These are phyloP conservation scores for Nothobranchius furzeri DNA, from an alignment of 2,113 vertebrate species.

Conservation along the genomic window DNA sequence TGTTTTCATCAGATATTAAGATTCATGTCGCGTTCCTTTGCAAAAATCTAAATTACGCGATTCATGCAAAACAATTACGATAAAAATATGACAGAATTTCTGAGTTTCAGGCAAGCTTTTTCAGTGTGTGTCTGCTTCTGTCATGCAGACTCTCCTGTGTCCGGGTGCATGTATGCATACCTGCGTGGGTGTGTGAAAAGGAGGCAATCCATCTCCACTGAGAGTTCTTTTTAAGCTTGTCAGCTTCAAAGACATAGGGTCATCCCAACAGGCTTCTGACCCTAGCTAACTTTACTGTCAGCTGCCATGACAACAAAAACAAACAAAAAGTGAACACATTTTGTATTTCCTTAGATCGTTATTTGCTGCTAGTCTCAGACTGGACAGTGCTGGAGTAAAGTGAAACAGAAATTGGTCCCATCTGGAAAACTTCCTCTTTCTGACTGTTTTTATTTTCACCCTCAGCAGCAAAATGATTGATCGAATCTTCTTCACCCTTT, in stretches of 20 bases:
- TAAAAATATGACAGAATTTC: too few relatives aligned
- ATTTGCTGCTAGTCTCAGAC: conserved; percentile 1
- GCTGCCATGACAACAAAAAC: conserved; percentile 67
- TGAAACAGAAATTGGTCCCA: conserved; percentile 42
- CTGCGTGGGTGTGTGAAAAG: conserved; percentile 52
- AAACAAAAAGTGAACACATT: conserved; percentile 59
- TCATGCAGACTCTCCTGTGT: conserved; percentile 13
- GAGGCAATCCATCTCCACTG: conserved; percentile 48
- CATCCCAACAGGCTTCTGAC: conserved; percentile 64
- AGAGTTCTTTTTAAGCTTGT: conserved; percentile 42
- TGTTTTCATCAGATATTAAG: conserved; percentile 1
- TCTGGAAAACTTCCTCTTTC: conserved; percentile 3
- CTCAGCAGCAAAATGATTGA: conserved; percentile 21
- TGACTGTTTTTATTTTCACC: conserved; percentile 24
- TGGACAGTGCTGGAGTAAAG: conserved; percentile 29
- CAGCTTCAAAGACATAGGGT: conserved; percentile 61
- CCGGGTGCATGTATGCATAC: conserved; percentile 18
- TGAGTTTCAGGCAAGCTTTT: too few relatives aligned
- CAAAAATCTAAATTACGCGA: background rate
- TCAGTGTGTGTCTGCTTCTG: background rate
- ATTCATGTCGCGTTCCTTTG: background rate
- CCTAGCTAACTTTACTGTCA: conserved; percentile 46
- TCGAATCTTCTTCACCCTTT: conserved; percentile 17
- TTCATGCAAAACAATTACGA: background rate
- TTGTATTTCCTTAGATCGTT: conserved; percentile 41